Evolutionary conservation across 2,113 vertebrate genomes (phyloP).

Genomic region (Pimephales promelas): DNA sequence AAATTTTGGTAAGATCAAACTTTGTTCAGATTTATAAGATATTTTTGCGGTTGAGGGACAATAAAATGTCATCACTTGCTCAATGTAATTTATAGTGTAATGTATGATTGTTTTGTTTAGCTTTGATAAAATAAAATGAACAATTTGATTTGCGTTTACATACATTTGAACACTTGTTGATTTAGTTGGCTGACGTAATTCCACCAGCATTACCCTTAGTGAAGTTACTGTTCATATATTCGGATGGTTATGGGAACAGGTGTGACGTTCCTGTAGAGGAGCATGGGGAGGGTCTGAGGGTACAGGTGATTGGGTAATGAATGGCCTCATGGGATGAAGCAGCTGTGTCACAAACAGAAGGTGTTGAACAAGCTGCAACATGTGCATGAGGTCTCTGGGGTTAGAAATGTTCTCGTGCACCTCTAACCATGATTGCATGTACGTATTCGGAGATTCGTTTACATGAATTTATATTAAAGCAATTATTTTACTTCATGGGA

Average conservation of each 20-base stretch:
- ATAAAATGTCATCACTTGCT: background rate
- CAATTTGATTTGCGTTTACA: too few relatives aligned
- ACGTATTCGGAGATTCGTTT: background rate
- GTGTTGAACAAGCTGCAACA: conserved; percentile 74
- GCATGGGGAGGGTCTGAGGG: conserved; percentile 23
- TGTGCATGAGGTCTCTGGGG: conserved; percentile 51
- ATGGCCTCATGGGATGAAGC: conserved; percentile 50
- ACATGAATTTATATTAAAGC: too few relatives aligned
- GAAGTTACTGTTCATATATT: background rate
- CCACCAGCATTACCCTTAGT: background rate
- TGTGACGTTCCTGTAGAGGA: conserved; percentile 31
- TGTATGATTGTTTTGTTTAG: background rate
- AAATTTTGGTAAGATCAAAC: background rate
- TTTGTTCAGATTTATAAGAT: background rate
- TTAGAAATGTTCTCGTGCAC: background rate
- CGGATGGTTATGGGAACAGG: conserved; percentile 26
- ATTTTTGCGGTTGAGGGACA: background rate
- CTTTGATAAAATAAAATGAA: background rate
- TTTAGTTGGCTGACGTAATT: background rate
- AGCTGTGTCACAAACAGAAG: conserved; percentile 39
- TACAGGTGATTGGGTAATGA: conserved; percentile 68
- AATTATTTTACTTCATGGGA: background rate
- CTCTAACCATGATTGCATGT: background rate
- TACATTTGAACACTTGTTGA: background rate
- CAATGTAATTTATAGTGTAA: background rate